A percentile compares a stretch with the other conserved stretches of the same genome.
phyloP scores from a whole-genome alignment of 2,113 vertebrate genomes.

The crab-eating macaque (Macaca fascicularis) region T2T-MFA8v1.1 NC_088385.1:84147001-84147500 shows the following conservation, averaged over 20 bases:
- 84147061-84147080: not conserved
- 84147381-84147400: not conserved
- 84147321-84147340: not conserved
- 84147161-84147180: not conserved
- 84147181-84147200: slow-evolving; percentile 3
- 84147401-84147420: not conserved
- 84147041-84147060: not conserved
- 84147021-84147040: not conserved
- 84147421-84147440: not conserved
- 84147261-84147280: not conserved
- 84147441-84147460: not conserved
- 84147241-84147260: not conserved
- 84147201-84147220: not conserved
- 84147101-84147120: not conserved
- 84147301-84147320: not conserved
- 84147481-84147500: not conserved
- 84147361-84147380: not conserved
- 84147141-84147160: not conserved
- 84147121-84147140: not conserved
- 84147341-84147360: not conserved
- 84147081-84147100: not conserved
- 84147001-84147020: not conserved
- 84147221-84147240: not conserved
- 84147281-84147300: not conserved
- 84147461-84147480: not conserved